Conservation (phyloP, 2,113 vertebrate genomes). For the Salminus brasiliensis region DNA sequence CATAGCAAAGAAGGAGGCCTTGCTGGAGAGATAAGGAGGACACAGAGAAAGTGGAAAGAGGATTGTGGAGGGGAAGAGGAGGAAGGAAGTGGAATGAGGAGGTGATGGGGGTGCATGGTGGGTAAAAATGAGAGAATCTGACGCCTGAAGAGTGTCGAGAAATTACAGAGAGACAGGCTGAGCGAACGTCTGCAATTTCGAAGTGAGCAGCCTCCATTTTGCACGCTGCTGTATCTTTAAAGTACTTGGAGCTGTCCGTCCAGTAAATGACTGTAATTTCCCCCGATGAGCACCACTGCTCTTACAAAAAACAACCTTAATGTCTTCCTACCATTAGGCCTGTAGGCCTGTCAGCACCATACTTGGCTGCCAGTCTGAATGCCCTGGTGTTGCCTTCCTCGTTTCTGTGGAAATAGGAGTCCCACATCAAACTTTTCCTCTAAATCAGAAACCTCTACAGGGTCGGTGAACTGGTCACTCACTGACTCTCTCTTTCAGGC, state of each 20-base stretch:
- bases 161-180: neutral
- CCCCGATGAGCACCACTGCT: constrained; percentile 10
- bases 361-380: neutral
- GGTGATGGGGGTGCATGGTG: neutral
- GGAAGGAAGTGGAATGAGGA: neutral
- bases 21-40: neutral
- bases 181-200: neutral
- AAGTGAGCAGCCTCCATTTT: neutral
- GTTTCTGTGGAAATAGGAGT: neutral
- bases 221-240: neutral
- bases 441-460: neutral
- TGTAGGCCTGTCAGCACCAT: neutral
- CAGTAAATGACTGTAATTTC: constrained; percentile 42
- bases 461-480: constrained; percentile 2
- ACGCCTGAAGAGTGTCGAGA: neutral
- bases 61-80: neutral
- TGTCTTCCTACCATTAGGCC: constrained; percentile 20
- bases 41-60: neutral
- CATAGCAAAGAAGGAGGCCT: neutral
- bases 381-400: neutral
- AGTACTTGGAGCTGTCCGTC: constrained; percentile 14
- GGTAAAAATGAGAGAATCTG: constrained; percentile 1
- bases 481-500: neutral
- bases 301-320: constrained; percentile 1
- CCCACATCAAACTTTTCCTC: neutral